Conservation (phyloP, 2,113 vertebrate species). For the Empidonax alnorum region DNA sequence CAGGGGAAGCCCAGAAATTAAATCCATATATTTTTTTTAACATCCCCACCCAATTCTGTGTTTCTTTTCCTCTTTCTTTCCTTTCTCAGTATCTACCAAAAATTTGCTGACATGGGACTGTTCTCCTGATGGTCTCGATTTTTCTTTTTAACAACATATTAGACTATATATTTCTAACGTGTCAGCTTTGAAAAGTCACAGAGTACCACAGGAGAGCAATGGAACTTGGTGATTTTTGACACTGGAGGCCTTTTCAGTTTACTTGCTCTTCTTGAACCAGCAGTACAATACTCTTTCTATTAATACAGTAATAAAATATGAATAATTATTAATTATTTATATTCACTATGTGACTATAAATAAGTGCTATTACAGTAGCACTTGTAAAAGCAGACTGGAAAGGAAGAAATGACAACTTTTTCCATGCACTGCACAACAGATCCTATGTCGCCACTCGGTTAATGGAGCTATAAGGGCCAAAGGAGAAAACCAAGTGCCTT, state of each 20-base stretch:
- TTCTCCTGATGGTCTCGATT: neutral
- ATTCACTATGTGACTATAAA: neutral
- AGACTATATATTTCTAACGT: neutral
- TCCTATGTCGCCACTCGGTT: fast-evolving
- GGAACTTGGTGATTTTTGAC: neutral
- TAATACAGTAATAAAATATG: neutral
- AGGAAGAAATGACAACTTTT: neutral
- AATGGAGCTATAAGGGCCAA: neutral
- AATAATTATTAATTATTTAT: neutral
- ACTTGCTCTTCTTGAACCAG: neutral
- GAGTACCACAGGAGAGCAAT: neutral
- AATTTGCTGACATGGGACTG: neutral
- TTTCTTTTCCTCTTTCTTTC: neutral
- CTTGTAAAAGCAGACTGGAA: neutral
- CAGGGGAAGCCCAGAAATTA: neutral
- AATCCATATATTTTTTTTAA: neutral
- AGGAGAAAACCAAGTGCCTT: neutral
- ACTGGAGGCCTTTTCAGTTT: neutral
- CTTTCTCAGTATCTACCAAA: neutral
- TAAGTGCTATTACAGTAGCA: neutral
- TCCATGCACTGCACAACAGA: neutral
- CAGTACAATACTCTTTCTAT: neutral
- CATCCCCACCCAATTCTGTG: neutral
- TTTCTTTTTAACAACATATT: neutral
- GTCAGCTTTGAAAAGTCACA: neutral